A percentile compares a stretch with the other conserved stretches of the same genome.
phyloP scores from a whole-genome alignment of 2,888 invertebrate species.

The Sclerodermus sp. region DNA sequence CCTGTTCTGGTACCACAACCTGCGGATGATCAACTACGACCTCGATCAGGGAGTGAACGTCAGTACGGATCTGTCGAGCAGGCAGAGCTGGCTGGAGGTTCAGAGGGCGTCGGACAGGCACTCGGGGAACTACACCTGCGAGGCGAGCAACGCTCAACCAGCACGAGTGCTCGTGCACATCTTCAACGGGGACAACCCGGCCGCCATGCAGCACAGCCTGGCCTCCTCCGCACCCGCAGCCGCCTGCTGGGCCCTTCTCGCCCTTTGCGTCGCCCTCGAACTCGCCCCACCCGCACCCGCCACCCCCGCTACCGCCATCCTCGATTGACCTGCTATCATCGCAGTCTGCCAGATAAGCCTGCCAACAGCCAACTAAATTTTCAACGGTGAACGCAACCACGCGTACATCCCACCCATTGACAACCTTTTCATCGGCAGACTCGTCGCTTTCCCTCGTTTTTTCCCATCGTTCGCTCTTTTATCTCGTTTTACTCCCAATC shows the following conservation, averaged over 20 bases:
- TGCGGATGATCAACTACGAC: slow-evolving; percentile 91
- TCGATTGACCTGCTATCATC: too few species aligned
- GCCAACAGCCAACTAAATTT: too few species aligned
- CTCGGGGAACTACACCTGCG: slow-evolving; percentile 87
- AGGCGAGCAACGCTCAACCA: slow-evolving; percentile 84
- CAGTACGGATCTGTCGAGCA: slow-evolving; percentile 74
- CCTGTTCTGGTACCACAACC: slow-evolving; percentile 80
- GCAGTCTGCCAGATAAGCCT: too few species aligned
- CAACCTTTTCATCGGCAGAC: too few species aligned
- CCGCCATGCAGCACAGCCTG: slow-evolving; percentile 75
- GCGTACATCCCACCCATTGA: too few species aligned
- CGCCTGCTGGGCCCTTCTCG: slow-evolving; percentile 36
- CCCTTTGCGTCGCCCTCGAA: slow-evolving; percentile 26
- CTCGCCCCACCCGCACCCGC: slow-evolving; percentile 17
- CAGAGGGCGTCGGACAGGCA: slow-evolving; percentile 68
- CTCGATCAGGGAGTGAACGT: slow-evolving; percentile 84
- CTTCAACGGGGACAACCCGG: slow-evolving; percentile 83
- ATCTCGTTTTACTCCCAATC: too few species aligned
- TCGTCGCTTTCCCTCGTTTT: too few species aligned
- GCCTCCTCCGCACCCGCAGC: slow-evolving; percentile 55
- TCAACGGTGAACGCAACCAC: too few species aligned
- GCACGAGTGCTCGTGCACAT: slow-evolving; percentile 88
- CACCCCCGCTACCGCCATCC: slow-evolving; percentile 1
- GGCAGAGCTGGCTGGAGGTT: slow-evolving; percentile 69
- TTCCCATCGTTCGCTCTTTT: too few species aligned